Conservation (phyloP, 2,113 vertebrate species). For the Crocuta crocuta region DNA sequence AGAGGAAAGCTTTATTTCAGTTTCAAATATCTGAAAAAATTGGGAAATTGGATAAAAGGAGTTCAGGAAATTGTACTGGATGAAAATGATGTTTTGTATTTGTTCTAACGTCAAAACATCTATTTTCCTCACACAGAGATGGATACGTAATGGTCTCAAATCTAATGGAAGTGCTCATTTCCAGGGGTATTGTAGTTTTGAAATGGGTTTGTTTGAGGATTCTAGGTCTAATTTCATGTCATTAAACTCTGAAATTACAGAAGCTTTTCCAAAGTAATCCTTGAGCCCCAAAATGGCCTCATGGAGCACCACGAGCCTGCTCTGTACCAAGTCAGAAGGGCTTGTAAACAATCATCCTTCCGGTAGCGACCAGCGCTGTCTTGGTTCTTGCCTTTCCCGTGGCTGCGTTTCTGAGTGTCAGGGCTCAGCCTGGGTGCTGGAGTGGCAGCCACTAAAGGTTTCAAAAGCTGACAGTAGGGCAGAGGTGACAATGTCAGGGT, state of each 20-base stretch:
- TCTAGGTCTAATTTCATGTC: conserved; percentile 73
- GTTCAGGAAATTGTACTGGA: conserved; percentile 67
- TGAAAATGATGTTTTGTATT: conserved; percentile 70
- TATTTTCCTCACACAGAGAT: conserved; percentile 38
- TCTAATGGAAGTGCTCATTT: conserved; percentile 73
- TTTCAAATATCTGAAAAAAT: conserved; percentile 66
- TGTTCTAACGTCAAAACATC: conserved; percentile 58
- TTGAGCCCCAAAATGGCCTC: background rate
- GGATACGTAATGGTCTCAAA: conserved; percentile 37
- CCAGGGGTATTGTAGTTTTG: conserved; percentile 63
- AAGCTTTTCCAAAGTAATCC: conserved; percentile 56
- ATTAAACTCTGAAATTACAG: conserved; percentile 78
- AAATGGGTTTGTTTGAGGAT: conserved; percentile 72
- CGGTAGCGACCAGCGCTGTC: background rate
- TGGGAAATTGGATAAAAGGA: conserved; percentile 76
- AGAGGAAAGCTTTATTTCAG: conserved; percentile 63
- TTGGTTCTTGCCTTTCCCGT: background rate
- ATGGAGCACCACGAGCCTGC: background rate
- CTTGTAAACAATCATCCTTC: background rate
- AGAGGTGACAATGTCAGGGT: background rate
- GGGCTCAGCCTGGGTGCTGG: background rate
- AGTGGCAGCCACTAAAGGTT: background rate
- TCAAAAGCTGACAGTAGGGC: background rate
- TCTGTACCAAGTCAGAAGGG: background rate
- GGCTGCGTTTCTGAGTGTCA: background rate